phyloP scores from a whole-genome alignment of 2,888 invertebrate species.

The Hydroisotoma schaefferi region DNA sequence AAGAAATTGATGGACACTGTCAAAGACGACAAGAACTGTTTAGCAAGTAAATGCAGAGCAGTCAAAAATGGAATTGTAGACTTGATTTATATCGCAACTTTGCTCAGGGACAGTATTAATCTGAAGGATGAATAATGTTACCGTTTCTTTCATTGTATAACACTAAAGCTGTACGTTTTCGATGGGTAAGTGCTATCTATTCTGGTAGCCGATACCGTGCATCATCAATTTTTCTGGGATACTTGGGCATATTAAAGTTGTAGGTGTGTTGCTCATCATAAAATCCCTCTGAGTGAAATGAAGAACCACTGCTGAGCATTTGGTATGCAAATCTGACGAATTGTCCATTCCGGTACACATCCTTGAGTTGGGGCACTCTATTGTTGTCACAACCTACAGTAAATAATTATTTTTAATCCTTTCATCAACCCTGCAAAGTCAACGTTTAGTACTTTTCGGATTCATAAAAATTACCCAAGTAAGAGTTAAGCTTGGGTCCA shows the following conservation, averaged over 20 bases:
- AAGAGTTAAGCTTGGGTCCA: constrained; percentile 44
- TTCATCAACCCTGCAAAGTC: not conserved
- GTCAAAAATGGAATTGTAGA: no score
- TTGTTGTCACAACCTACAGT: constrained; percentile 44
- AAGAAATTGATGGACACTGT: no score
- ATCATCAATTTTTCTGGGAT: constrained; percentile 20
- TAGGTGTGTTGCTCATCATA: constrained; percentile 16
- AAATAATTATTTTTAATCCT: no score
- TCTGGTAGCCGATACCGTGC: constrained; percentile 22
- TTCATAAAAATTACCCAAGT: constrained; percentile 32
- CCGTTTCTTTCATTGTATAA: no score
- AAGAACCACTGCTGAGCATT: constrained; percentile 20
- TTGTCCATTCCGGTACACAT: constrained; percentile 34
- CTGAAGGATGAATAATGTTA: no score
- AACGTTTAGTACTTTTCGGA: not conserved
- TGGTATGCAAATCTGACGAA: constrained; percentile 21
- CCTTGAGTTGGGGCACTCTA: constrained; percentile 38
- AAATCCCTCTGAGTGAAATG: constrained; percentile 21
- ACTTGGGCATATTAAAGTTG: constrained; percentile 20
- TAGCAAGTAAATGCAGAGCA: no score
- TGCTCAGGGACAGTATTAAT: no score
- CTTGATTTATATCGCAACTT: no score
- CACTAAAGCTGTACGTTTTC: no score
- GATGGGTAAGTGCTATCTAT: no score
- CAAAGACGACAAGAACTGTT: no score